Percentiles rank a stretch among this genome's conserved stretches.
These are phyloP conservation scores for Grus americana DNA, from an alignment of 2,113 vertebrate genomes.

Conservation along the genomic window DNA sequence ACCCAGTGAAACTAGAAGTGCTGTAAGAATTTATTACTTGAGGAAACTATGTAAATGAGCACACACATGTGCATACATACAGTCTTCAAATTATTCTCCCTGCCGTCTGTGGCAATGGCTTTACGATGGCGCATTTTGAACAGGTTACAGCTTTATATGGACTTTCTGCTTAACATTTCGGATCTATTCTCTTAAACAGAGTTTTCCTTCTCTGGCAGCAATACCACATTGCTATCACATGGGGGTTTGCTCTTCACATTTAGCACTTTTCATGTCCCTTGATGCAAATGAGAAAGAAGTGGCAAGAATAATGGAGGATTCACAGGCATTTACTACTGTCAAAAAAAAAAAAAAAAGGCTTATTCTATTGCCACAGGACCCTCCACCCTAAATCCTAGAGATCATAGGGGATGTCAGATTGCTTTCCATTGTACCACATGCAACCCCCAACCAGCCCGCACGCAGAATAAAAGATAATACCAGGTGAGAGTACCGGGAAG, in stretches of 20 bases:
- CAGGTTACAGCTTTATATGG: not conserved
- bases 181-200: not conserved
- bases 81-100: not conserved
- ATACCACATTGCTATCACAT: rapidly evolving
- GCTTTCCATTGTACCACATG: rapidly evolving
- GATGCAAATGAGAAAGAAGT: not conserved
- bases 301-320: not conserved
- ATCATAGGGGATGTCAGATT: rapidly evolving
- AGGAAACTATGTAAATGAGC: not conserved
- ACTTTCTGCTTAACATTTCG: not conserved
- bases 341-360: not conserved
- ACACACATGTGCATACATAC: not conserved
- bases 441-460: rapidly evolving
- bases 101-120: not conserved
- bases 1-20: not conserved
- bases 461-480: rapidly evolving
- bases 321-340: not conserved
- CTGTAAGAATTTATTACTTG: not conserved
- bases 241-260: not conserved
- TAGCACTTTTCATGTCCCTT: not conserved
- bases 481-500: not conserved
- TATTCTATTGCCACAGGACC: not conserved
- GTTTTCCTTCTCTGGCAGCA: not conserved
- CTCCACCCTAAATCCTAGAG: not conserved
- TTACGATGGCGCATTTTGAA: rapidly evolving